A percentile compares a stretch with the other conserved stretches of the same genome.
These are phyloP conservation scores for Sus scrofa DNA, from an alignment of 2,113 vertebrate genomes.

Conservation along the genomic window DNA sequence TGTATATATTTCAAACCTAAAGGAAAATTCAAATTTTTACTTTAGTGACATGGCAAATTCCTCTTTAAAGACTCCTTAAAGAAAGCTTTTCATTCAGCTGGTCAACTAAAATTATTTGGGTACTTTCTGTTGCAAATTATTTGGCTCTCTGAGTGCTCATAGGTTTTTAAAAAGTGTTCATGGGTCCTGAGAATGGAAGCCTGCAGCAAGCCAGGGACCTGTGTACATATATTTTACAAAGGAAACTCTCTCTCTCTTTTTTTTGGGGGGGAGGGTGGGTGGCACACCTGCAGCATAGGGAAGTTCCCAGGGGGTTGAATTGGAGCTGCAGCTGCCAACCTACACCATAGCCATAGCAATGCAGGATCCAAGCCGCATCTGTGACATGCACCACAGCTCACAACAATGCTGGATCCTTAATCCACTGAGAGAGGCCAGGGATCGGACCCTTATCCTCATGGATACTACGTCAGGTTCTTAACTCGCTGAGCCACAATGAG, in stretches of 20 bases:
- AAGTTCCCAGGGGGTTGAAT: no score
- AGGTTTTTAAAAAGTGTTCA: neutral
- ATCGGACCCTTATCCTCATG: no score
- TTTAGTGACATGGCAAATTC: neutral
- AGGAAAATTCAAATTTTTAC: neutral
- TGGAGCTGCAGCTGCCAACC: no score
- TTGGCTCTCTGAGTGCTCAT: neutral
- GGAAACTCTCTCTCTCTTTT: neutral
- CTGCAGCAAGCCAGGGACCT: neutral
- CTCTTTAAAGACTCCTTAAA: neutral
- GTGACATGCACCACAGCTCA: no score
- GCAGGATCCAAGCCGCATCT: no score
- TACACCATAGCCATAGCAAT: no score
- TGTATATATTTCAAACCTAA: neutral
- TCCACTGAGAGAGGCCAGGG: no score
- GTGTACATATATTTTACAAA: neutral
- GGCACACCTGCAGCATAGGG: no score
- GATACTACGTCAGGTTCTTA: no score
- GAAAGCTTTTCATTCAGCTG: neutral
- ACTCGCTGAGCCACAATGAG: no score
- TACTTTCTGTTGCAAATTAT: neutral
- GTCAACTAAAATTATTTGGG: neutral
- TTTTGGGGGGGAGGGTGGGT: no score
- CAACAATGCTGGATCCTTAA: no score
- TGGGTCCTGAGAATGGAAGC: neutral